These are phyloP conservation scores for Drosophila infuscata DNA, from an alignment of 2,888 invertebrate genomes.

Conservation along the genomic window DNA sequence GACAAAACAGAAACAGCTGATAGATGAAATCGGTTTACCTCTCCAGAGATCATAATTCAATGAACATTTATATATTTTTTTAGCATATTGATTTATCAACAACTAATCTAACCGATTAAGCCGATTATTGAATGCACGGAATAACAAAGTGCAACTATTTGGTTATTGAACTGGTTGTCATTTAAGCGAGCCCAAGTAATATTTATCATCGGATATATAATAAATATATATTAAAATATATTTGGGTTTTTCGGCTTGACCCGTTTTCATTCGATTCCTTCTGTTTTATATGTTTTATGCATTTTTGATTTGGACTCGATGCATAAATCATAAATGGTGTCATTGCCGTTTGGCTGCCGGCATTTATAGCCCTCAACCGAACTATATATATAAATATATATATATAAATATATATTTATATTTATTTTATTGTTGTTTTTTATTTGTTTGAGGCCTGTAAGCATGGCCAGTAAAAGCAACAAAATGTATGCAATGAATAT, in stretches of 20 bases:
- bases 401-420: neutral
- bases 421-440: constrained; percentile 8
- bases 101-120: constrained; percentile 18
- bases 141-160: constrained; percentile 56
- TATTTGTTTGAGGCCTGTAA: constrained; percentile 34
- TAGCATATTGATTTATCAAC: neutral
- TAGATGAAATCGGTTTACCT: neutral
- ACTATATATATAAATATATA: neutral
- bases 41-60: neutral
- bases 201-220: constrained; percentile 63
- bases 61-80: neutral
- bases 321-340: constrained; percentile 73
- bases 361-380: constrained; percentile 30
- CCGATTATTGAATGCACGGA: constrained; percentile 28
- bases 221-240: constrained; percentile 25
- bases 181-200: constrained; percentile 51
- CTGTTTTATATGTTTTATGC: constrained; percentile 19
- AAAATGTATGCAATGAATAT: constrained; percentile 48
- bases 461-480: constrained; percentile 18
- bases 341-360: constrained; percentile 62
- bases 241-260: constrained; percentile 14
- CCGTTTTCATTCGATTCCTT: constrained; percentile 38
- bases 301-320: constrained; percentile 69
- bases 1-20: neutral
- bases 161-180: constrained; percentile 68